Conservation (phyloP, 2,113 vertebrate genomes). For the cat (Felis catus) region F.catus_Fca126_mat1.0 CM031421.1:105776001-105776500, state of each 20-base stretch:
- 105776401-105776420: background rate
- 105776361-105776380: background rate
- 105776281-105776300: background rate
- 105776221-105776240: background rate
- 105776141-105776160: background rate
- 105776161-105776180: background rate
- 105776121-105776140: no score
- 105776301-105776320: background rate
- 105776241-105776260: background rate
- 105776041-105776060: no score
- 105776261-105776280: background rate
- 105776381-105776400: background rate
- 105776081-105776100: no score
- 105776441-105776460: background rate
- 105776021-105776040: no score
- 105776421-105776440: background rate
- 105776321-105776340: background rate
- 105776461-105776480: background rate
- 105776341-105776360: background rate
- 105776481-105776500: background rate
- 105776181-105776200: background rate
- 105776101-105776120: no score
- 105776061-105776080: no score
- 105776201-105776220: background rate
- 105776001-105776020: no score